Conservation (phyloP, 2,113 vertebrate species). For the Tylochromis polylepis region DNA sequence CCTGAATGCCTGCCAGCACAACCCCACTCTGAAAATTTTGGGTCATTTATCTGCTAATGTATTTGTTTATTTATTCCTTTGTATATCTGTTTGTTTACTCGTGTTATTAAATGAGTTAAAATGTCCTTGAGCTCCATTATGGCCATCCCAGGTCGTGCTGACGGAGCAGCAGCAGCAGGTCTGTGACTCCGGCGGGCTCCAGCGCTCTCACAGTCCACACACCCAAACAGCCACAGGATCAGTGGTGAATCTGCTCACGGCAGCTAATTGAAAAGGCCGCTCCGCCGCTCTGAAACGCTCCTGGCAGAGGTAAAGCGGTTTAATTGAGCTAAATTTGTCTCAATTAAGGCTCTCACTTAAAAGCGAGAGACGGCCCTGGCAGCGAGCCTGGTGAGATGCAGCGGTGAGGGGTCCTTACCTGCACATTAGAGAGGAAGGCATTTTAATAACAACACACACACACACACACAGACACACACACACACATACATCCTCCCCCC, state of each 20-base stretch:
- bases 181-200: neutral
- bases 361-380: conserved; percentile 55
- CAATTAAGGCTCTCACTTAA: conserved; percentile 70
- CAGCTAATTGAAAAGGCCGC: conserved; percentile 19
- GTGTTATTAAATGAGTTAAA: neutral
- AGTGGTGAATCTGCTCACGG: neutral
- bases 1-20: neutral
- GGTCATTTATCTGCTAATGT: neutral
- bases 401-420: conserved; percentile 63
- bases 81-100: neutral
- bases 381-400: conserved; percentile 29
- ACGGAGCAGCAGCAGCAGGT: neutral
- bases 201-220: neutral
- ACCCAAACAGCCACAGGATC: conserved; percentile 5
- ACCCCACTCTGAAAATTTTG: neutral
- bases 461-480: neutral
- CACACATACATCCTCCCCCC: neutral
- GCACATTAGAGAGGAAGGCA: conserved; percentile 57
- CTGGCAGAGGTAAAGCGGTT: conserved; percentile 55
- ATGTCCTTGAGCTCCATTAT: conserved; percentile 9
- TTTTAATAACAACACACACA: conserved; percentile 57
- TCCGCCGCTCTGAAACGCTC: conserved; percentile 47
- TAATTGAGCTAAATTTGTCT: conserved; percentile 74
- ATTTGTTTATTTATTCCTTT: neutral
- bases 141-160: neutral